A percentile compares a stretch with the other conserved stretches of the same genome.
Evolutionary conservation across 2,797 vertebrate species (phyloP).

Genomic region (Sebastes goodei): DNA sequence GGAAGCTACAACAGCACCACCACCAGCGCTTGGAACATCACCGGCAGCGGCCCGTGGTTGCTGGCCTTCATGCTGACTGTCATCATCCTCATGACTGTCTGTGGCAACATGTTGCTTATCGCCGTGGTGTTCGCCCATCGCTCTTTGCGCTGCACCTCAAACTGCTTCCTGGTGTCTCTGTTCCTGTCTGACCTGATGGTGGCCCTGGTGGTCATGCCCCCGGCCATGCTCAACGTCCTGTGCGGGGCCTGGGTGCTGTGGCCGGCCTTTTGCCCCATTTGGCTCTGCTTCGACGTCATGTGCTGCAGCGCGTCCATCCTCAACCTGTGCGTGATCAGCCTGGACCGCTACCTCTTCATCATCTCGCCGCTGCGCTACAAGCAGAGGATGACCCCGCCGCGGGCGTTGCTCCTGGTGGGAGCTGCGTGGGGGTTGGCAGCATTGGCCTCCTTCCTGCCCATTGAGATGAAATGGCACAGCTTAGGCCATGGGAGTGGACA

Average conservation of each 20-base stretch:
- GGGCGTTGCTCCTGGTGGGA: slow-evolving; percentile 88
- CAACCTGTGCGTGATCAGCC: slow-evolving; percentile 96
- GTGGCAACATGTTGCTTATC: slow-evolving; percentile 91
- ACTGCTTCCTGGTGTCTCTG: slow-evolving; percentile 96
- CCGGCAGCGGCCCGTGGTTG: slow-evolving; percentile 88
- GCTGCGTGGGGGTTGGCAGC: slow-evolving; percentile 92
- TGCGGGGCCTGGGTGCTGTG: slow-evolving; percentile 93
- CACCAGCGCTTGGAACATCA: slow-evolving; percentile 78
- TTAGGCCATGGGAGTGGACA: slow-evolving; percentile 73
- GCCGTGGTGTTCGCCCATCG: slow-evolving; percentile 91
- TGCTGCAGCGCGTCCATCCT: slow-evolving; percentile 99
- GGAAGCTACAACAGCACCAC: slow-evolving; percentile 70
- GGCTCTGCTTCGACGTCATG: slow-evolving; percentile 97
- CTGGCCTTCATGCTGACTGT: slow-evolving; percentile 87
- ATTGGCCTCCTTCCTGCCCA: slow-evolving; percentile 92
- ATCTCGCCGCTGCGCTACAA: slow-evolving; percentile 96
- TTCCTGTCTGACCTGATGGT: slow-evolving; percentile 98
- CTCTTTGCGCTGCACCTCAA: slow-evolving; percentile 95
- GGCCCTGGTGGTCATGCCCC: slow-evolving; percentile 97
- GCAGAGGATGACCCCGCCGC: slow-evolving; percentile 91
- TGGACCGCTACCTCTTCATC: slow-evolving; percentile 97
- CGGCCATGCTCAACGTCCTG: slow-evolving; percentile 94
- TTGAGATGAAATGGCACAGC: slow-evolving; percentile 96
- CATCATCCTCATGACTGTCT: slow-evolving; percentile 90
- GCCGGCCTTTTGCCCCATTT: slow-evolving; percentile 90